These are phyloP conservation scores for Plemyria rubiginata DNA, from an alignment of 2,888 invertebrate species.

Conservation along the genomic window DNA sequence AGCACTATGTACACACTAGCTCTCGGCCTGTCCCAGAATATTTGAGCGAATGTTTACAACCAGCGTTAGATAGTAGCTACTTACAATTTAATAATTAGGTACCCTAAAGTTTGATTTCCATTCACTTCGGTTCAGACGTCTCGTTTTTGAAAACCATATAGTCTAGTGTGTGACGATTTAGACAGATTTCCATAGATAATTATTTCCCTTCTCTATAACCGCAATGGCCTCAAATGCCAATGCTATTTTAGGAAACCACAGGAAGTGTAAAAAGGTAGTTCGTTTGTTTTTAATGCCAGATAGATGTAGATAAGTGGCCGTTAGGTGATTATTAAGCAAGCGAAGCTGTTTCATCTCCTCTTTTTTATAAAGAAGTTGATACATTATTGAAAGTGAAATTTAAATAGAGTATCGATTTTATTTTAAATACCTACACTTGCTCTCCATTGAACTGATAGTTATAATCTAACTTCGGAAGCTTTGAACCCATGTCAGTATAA, in stretches of 20 bases:
- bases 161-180: not conserved
- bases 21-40: no score
- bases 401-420: constrained; percentile 2
- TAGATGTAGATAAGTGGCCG: constrained; percentile 36
- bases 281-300: constrained; percentile 55
- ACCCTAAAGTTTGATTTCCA: no score
- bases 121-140: no score
- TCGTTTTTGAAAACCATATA: no score
- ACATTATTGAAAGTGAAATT: constrained; percentile 1
- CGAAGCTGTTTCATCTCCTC: constrained; percentile 34
- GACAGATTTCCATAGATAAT: not conserved
- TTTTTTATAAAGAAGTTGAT: not conserved
- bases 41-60: no score
- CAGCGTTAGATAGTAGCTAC: no score
- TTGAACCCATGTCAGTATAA: constrained; percentile 11
- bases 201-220: not conserved
- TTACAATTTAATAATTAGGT: no score
- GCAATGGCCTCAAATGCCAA: constrained; percentile 73
- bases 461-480: constrained; percentile 8
- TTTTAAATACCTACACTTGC: not conserved
- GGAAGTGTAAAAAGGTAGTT: constrained; percentile 63
- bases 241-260: constrained; percentile 74
- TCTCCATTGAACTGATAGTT: not conserved
- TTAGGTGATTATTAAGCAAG: constrained; percentile 49
- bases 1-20: no score